These are phyloP conservation scores for Hipparchia sbordonii DNA, from an alignment of 2,888 invertebrate species.

Conservation along the genomic window DNA sequence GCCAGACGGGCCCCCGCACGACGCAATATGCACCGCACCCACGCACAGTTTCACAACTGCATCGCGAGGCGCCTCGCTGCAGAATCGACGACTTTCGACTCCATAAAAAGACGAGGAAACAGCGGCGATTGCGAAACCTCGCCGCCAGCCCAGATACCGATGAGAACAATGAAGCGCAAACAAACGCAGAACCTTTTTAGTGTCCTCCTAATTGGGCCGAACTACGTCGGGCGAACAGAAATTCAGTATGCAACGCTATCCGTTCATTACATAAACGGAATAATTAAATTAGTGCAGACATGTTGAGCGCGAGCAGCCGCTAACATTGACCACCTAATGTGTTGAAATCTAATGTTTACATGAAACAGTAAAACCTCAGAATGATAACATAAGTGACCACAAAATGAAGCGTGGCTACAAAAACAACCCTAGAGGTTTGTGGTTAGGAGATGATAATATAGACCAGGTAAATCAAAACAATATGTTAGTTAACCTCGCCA, in stretches of 20 bases:
- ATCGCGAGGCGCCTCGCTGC: constrained; percentile 55
- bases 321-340: constrained; percentile 53
- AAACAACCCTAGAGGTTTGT: neutral
- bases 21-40: constrained; percentile 69
- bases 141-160: constrained; percentile 70
- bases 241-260: constrained; percentile 78
- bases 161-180: constrained; percentile 75
- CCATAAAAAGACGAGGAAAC: constrained; percentile 78
- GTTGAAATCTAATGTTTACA: constrained; percentile 34
- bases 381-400: constrained; percentile 9
- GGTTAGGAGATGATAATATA: neutral
- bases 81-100: constrained; percentile 78
- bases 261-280: constrained; percentile 73
- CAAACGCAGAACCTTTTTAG: constrained; percentile 74
- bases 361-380: constrained; percentile 15
- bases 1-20: constrained; percentile 71
- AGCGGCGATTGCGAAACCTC: constrained; percentile 62
- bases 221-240: constrained; percentile 64
- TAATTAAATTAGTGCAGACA: constrained; percentile 75
- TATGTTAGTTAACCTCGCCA: constrained; percentile 2
- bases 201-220: constrained; percentile 77
- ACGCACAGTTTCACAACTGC: constrained; percentile 76
- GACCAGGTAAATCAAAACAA: constrained; percentile 2
- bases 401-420: neutral
- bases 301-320: constrained; percentile 60